These are phyloP conservation scores for Eupithecia abbreviata DNA, from an alignment of 2,888 invertebrate species.

Conservation along the genomic window DNA sequence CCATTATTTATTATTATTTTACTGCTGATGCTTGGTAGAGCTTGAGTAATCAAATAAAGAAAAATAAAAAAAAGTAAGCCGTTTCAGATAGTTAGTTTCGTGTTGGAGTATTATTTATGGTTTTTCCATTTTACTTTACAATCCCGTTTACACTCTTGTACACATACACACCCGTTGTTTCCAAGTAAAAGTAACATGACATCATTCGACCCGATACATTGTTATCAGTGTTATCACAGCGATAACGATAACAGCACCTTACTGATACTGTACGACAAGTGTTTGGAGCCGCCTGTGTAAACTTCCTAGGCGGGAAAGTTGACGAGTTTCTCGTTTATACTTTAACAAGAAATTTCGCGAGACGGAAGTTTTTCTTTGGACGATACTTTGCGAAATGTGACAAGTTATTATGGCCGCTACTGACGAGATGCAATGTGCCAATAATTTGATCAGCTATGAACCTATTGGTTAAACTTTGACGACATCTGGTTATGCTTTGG, in stretches of 20 bases:
- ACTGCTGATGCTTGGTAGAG: background rate
- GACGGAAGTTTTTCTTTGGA: background rate
- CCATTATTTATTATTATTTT: too few relatives aligned
- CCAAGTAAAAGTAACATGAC: conserved; percentile 37
- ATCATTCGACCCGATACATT: conserved; percentile 35
- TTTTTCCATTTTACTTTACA: background rate
- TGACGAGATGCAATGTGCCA: background rate
- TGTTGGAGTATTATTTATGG: background rate
- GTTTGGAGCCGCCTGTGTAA: conserved; percentile 32
- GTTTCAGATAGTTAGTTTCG: background rate
- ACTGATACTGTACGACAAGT: conserved; percentile 37
- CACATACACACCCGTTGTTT: background rate
- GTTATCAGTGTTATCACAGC: conserved; percentile 41
- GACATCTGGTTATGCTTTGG: too few relatives aligned
- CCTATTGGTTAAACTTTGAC: background rate
- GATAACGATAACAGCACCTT: conserved; percentile 43
- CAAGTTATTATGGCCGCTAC: background rate
- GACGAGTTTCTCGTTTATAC: background rate
- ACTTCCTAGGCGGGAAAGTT: conserved; percentile 25
- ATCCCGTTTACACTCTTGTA: background rate
- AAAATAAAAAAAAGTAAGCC: too few relatives aligned
- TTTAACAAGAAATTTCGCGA: background rate
- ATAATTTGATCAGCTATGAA: background rate
- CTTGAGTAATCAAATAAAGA: too few relatives aligned
- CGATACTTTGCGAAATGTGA: background rate